Evolutionary conservation across 1,140 invertebrate genomes (phyloP).

Genomic region (Caenorhabditis remanei): DNA sequence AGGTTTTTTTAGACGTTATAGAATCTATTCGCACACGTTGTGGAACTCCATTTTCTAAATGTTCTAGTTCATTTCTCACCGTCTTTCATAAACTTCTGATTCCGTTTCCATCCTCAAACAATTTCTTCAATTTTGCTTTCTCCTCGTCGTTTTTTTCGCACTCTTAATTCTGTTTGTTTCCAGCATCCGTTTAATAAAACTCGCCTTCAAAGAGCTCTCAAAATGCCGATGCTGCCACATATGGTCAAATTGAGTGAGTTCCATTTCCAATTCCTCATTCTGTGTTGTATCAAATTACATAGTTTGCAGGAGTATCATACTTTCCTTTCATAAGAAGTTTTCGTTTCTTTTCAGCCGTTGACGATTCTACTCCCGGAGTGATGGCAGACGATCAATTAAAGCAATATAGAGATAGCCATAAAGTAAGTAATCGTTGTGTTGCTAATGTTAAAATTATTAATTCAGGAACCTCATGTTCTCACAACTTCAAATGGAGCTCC

Average conservation of each 20-base stretch:
- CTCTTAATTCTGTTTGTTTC: neutral
- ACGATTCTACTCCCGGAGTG: neutral
- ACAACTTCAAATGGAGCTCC: constrained; percentile 86
- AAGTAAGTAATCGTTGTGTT: neutral
- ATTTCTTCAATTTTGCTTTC: neutral
- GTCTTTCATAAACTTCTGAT: neutral
- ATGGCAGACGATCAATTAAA: constrained; percentile 27
- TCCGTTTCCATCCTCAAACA: no score
- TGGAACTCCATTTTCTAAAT: neutral
- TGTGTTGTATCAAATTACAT: neutral
- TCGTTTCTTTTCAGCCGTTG: neutral
- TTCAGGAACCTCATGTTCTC: constrained; percentile 79
- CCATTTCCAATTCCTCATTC: neutral
- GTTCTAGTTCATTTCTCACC: neutral
- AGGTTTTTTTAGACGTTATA: neutral
- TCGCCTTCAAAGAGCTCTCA: neutral
- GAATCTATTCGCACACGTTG: neutral
- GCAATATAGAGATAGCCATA: neutral
- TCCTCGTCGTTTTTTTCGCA: neutral
- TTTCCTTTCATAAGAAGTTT: no score
- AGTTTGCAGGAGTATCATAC: neutral
- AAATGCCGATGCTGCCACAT: constrained; percentile 47
- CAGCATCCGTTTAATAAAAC: constrained; percentile 6
- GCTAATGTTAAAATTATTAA: neutral
- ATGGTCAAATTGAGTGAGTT: constrained; percentile 32